Conservation (phyloP, 1,140 invertebrate genomes). For the Pseudomyrmex sp. region DNA sequence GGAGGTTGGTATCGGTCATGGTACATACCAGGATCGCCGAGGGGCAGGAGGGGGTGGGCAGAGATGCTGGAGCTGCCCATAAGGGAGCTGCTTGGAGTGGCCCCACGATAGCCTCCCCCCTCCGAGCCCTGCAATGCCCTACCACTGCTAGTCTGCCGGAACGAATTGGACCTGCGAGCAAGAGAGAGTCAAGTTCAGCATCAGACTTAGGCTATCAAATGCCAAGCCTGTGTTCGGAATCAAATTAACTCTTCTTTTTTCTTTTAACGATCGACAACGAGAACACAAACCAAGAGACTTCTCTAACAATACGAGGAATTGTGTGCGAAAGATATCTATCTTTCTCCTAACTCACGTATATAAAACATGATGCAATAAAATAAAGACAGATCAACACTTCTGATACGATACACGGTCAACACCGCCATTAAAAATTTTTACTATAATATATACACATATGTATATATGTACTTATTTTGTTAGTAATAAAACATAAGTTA, state of each 20-base stretch:
- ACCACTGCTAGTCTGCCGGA: conserved; percentile 89
- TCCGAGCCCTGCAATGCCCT: conserved; percentile 86
- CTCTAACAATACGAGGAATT: conserved; percentile 56
- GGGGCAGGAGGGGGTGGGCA: conserved; percentile 93
- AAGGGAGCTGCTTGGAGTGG: conserved; percentile 87
- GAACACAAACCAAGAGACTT: conserved; percentile 33
- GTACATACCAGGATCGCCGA: conserved; percentile 89
- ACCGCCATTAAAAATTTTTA: conserved; percentile 38
- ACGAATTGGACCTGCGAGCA: conserved; percentile 94
- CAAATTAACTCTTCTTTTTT: conserved; percentile 67
- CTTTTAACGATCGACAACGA: conserved; percentile 31
- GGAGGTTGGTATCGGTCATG: conserved; percentile 83
- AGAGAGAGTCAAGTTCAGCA: conserved; percentile 88
- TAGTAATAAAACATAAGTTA: not conserved
- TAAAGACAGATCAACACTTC: conserved; percentile 45
- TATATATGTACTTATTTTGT: not conserved
- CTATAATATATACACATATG: not conserved
- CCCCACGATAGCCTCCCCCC: conserved; percentile 86
- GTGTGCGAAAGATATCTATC: conserved; percentile 31
- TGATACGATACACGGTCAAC: conserved; percentile 67
- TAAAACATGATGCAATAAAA: conserved; percentile 57
- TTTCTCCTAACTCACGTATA: conserved; percentile 34
- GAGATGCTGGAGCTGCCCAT: conserved; percentile 91
- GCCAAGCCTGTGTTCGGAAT: conserved; percentile 73
- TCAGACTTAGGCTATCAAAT: conserved; percentile 84